A percentile compares a stretch with the other conserved stretches of the same genome.
These are phyloP conservation scores for Buphagus erythrorhynchus DNA, from an alignment of 2,797 vertebrate genomes.

Conservation along the genomic window DNA sequence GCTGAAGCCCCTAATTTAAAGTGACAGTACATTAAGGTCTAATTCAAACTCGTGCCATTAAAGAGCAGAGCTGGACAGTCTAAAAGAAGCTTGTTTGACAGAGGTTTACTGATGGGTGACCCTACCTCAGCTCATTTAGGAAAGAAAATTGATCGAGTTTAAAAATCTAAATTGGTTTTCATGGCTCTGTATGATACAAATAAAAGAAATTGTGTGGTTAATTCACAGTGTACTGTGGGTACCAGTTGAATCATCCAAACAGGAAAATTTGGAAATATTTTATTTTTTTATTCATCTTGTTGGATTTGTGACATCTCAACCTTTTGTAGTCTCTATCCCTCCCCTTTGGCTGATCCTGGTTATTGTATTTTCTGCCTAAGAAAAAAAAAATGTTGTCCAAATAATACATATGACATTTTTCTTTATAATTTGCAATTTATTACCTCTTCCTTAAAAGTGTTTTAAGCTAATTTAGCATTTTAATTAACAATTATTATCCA, in stretches of 20 bases:
- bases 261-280: not conserved
- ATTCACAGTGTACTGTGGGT: not conserved
- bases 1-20: conserved; percentile 30
- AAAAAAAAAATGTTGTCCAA: not conserved
- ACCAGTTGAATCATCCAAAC: not conserved
- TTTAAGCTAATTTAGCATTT: conserved; percentile 8
- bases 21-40: conserved; percentile 35
- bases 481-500: conserved; percentile 3
- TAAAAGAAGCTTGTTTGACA: conserved; percentile 6
- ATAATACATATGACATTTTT: not conserved
- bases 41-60: conserved; percentile 56
- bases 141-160: conserved; percentile 41
- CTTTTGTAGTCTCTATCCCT: not conserved
- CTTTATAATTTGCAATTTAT: not conserved
- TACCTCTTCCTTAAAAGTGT: not conserved
- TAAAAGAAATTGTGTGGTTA: not conserved
- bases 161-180: conserved; percentile 26
- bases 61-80: conserved; percentile 27
- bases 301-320: not conserved
- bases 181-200: conserved; percentile 5
- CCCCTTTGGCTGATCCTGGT: not conserved
- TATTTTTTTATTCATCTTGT: not conserved
- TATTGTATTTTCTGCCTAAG: not conserved
- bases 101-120: conserved; percentile 50
- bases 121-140: conserved; percentile 32